Conservation (phyloP, 2,797 vertebrate genomes). For the Rhinatrema bivittatum region DNA sequence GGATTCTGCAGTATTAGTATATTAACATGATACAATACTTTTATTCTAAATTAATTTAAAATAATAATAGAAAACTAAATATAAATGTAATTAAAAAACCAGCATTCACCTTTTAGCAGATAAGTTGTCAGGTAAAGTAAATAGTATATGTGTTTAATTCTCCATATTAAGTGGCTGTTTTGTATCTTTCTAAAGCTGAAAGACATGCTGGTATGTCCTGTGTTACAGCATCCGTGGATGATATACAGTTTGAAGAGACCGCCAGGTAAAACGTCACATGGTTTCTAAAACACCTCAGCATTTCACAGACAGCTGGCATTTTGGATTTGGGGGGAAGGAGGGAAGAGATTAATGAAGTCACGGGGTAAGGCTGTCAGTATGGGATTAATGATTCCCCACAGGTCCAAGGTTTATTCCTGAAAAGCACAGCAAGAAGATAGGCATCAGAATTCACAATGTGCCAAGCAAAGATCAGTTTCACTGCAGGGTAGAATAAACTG, state of each 20-base stretch:
- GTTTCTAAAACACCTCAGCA: background rate
- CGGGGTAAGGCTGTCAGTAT: background rate
- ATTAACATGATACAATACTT: too few species aligned
- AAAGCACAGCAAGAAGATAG: background rate
- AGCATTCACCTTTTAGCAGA: too few species aligned
- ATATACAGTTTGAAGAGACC: constrained; percentile 63
- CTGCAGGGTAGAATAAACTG: constrained; percentile 5
- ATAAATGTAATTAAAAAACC: too few species aligned
- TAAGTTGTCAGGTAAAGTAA: too few species aligned
- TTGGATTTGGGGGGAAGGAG: too few species aligned
- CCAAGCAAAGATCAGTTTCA: background rate
- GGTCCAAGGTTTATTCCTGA: background rate
- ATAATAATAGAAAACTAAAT: too few species aligned
- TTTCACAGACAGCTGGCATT: background rate
- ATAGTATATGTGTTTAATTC: too few species aligned
- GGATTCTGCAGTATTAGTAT: too few species aligned
- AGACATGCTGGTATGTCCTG: constrained; percentile 63
- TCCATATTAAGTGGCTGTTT: too few species aligned
- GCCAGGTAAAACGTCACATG: constrained; percentile 45
- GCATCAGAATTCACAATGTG: background rate
- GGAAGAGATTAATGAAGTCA: background rate
- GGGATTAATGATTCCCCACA: accelerated
- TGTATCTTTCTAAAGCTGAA: constrained; percentile 57
- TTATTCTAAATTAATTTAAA: too few species aligned
- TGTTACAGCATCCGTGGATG: constrained; percentile 63